Evolutionary conservation across 2,797 vertebrate genomes (phyloP).

Genomic region (Oophaga sylvatica): DNA sequence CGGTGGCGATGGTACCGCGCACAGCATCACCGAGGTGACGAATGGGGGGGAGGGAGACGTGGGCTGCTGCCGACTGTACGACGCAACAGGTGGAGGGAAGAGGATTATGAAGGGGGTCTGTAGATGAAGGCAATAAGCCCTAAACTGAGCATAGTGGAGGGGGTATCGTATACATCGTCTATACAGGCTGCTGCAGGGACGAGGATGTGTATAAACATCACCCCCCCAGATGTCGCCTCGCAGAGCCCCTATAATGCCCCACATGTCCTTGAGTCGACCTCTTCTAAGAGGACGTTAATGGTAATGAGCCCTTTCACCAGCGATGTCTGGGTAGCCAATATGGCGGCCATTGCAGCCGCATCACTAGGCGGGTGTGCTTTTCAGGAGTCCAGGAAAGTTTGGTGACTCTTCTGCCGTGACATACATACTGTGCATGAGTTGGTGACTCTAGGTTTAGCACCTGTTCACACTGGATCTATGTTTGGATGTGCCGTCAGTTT

Average conservation of each 20-base stretch:
- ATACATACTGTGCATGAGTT: not conserved
- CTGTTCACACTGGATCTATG: no score
- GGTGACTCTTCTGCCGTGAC: not conserved
- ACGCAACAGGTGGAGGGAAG: not conserved
- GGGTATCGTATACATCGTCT: not conserved
- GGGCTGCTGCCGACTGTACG: no score
- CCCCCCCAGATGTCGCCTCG: not conserved
- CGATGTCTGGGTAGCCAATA: not conserved
- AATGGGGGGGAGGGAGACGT: not conserved
- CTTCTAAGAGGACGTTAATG: not conserved
- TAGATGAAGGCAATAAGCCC: not conserved
- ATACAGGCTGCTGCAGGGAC: not conserved
- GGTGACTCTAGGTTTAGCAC: no score
- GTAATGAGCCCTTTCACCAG: not conserved
- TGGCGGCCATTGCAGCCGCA: not conserved
- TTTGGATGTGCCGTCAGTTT: no score
- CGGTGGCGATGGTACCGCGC: conserved; percentile 67
- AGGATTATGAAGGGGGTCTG: not conserved
- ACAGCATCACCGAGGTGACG: conserved; percentile 78
- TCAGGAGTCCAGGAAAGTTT: not conserved
- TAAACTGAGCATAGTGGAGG: not conserved
- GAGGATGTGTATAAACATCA: not conserved
- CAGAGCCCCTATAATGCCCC: not conserved
- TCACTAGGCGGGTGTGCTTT: not conserved
- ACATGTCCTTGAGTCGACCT: not conserved